These are phyloP conservation scores for Myotis lucifugus DNA, from an alignment of 2,113 vertebrate species.

Conservation along the genomic window DNA sequence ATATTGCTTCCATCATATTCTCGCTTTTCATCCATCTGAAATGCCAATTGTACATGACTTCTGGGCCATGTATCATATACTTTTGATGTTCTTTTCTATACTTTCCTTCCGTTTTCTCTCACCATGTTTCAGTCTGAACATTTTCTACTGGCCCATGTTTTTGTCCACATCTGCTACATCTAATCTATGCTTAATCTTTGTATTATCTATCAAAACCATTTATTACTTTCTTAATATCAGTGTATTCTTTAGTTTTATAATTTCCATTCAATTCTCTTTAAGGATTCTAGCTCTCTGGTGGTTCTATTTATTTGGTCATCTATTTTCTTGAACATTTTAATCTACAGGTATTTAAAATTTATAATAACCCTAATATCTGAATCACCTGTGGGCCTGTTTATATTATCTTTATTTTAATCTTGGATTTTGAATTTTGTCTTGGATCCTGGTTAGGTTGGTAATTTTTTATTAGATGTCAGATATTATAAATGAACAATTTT, in stretches of 20 bases:
- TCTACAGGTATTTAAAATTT: background rate
- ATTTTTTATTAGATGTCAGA: background rate
- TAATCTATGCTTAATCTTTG: background rate
- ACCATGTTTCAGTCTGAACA: background rate
- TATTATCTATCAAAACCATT: background rate
- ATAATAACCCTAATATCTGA: background rate
- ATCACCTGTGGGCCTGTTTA: background rate
- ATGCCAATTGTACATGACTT: background rate
- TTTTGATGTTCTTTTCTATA: background rate
- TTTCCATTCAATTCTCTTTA: constrained; percentile 9
- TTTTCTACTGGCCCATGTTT: background rate
- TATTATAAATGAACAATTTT: background rate
- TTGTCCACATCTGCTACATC: background rate
- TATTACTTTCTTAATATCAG: constrained; percentile 16
- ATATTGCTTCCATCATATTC: background rate
- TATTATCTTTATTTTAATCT: background rate
- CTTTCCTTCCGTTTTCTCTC: background rate
- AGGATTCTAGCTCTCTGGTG: background rate
- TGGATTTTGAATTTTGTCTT: background rate
- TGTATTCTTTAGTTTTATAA: constrained; percentile 16
- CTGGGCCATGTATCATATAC: background rate
- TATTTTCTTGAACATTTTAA: constrained; percentile 6
- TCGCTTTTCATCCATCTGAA: background rate
- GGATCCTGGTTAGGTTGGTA: background rate
- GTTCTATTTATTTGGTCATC: constrained; percentile 7